Base-by-base conservation (phyloP, 2,888 invertebrate species). In the Metalampra italica region DNA sequence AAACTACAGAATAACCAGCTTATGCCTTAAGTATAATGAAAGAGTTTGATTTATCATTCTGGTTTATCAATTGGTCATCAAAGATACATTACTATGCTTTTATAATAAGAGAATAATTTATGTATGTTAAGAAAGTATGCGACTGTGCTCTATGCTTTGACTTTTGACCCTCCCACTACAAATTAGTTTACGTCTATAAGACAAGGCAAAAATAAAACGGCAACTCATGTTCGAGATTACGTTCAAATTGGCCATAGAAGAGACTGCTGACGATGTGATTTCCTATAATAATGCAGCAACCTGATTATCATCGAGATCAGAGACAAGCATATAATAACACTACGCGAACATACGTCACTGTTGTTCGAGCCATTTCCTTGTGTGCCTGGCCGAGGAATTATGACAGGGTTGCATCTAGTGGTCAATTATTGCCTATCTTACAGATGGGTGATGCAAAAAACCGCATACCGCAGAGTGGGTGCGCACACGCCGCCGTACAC, bases 11-110 rank as follows among this genome's bases (percentile, higher is more conserved):
- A 59, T 63, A 64, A 58, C 53, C 36, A 54, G 50, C 37, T 36
- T 47, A 43, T 50, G 48, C 55, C 56, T 57, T 54, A 58, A 64
- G 60, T 50, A 44, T 46, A 48, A 12, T 47, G 49, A 50, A 8
- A 43, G 9, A 56, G 54, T 73, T 70, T 75, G 71, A 77, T 75
- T 78, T 72, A 81, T 81, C 77, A 76, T 76, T 68, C 65, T 68
- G 60, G 68, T 73, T 75, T 72, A 77, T 80, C 78, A 74, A 75
- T 69, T 57, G 57, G 63, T 69, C 66, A 79, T 84, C 76, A 78
- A 72, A 80, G 76, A 72, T 68, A 60, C 71, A 81, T 81, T 79
- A 81, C 62, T 56, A 56, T 50, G 64, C 70, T 75, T 71, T 71
- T 61, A 71, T 77, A 76, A 72, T 77, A 61, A 49, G 60, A 64